Evolutionary conservation across 2,113 vertebrate genomes (phyloP).

Genomic region (Ornithorhynchus anatinus): DNA sequence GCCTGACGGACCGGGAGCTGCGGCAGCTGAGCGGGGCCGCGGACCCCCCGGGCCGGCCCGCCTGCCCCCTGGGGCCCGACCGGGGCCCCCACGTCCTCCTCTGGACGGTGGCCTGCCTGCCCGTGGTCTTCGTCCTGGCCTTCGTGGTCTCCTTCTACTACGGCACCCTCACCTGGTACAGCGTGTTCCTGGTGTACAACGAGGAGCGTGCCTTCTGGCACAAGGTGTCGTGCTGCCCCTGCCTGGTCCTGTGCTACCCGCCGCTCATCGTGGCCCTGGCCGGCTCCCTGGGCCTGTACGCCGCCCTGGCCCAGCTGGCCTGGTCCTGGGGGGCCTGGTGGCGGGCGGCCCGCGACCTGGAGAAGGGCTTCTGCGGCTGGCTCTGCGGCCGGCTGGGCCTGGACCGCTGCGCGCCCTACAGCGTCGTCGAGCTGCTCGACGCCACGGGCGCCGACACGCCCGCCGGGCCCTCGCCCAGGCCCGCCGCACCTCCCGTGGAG

Average conservation of each 20-base stretch:
- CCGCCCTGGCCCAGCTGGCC: constrained; percentile 89
- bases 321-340: constrained; percentile 96
- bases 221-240: constrained; percentile 94
- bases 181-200: constrained; percentile 97
- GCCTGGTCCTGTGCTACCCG: constrained; percentile 95
- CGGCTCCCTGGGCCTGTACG: constrained; percentile 87
- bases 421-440: constrained; percentile 94
- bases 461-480: constrained; percentile 85
- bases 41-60: constrained; percentile 64
- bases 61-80: constrained; percentile 80
- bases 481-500: constrained; percentile 80
- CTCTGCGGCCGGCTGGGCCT: constrained; percentile 93
- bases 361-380: constrained; percentile 99
- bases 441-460: constrained; percentile 88
- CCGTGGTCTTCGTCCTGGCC: constrained; percentile 89
- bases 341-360: constrained; percentile 89
- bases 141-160: constrained; percentile 98
- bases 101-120: constrained; percentile 94
- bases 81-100: constrained; percentile 90
- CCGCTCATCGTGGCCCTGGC: constrained; percentile 93
- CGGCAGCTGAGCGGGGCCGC: constrained; percentile 87
- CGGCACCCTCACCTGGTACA: constrained; percentile 98
- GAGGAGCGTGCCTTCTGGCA: constrained; percentile 99
- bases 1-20: constrained; percentile 90
- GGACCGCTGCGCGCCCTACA: constrained; percentile 96